phyloP scores from a whole-genome alignment of 2,888 invertebrate genomes.

The Polydrusus cervinus region DNA sequence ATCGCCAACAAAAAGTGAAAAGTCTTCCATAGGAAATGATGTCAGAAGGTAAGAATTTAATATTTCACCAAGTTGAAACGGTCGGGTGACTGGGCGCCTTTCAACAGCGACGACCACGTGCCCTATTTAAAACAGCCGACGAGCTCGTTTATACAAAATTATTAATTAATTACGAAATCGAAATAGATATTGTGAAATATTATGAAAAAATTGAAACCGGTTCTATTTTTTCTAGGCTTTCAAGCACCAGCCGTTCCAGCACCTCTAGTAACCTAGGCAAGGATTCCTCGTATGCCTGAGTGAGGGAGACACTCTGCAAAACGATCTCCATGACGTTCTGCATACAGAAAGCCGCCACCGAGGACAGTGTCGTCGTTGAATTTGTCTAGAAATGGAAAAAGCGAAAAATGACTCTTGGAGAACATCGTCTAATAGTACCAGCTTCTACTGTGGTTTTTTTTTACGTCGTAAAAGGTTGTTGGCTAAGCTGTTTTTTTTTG shows the following conservation, averaged over 20 bases:
- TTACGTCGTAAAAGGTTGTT: not conserved
- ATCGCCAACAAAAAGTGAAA: slow-evolving; percentile 57
- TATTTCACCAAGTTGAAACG: not conserved
- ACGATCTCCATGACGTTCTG: slow-evolving; percentile 69
- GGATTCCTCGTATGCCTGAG: slow-evolving; percentile 70
- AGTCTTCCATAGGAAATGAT: slow-evolving; percentile 54
- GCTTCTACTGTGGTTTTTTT: not conserved
- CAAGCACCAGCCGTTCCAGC: slow-evolving; percentile 66
- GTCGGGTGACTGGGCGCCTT: no score
- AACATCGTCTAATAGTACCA: not conserved
- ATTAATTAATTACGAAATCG: no score
- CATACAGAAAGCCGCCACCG: slow-evolving; percentile 59
- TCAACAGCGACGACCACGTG: no score
- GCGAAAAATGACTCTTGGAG: slow-evolving; percentile 26
- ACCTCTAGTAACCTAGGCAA: slow-evolving; percentile 65
- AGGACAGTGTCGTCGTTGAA: slow-evolving; percentile 58
- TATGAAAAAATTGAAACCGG: no score
- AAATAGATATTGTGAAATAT: no score
- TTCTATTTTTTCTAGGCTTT: slow-evolving; percentile 57
- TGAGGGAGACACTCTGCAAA: slow-evolving; percentile 69
- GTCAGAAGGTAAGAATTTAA: slow-evolving; percentile 59
- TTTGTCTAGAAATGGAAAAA: slow-evolving; percentile 56
- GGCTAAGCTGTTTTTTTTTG: no score
- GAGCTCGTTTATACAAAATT: no score
- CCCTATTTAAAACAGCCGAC: no score